Evolutionary conservation across 2,888 invertebrate genomes (phyloP), one percentile per base, ranked within the genome.

Genomic region (Apoda limacodes): DNA sequence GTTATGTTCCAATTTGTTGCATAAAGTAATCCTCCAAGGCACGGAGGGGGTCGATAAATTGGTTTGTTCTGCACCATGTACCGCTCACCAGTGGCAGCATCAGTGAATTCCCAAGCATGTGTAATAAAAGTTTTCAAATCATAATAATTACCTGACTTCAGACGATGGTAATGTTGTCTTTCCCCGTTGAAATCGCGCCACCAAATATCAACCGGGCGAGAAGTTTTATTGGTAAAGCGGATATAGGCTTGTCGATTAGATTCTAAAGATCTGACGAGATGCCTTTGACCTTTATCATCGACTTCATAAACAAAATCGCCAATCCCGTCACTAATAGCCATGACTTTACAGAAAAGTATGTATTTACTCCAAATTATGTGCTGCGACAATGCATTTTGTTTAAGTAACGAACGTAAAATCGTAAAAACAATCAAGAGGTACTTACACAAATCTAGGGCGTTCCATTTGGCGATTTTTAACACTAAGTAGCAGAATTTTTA

Each of bases 41-140:
- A 51, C 1, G 36, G 35, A 0, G 72, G 71, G 1, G 76, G 82
- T 45, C 81, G 55, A 57, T 82, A 83, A 27, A 83, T 58, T 30
- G 61, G 42, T 42, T 74, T 60, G 48, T 84, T 69, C 37, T 82
- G 82, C 1, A 88, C 83, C 5, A 83, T 81, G 60, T 58, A 78
- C 21, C 83, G 80, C 48, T 92, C 91, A 27, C 84, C 84, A 0
- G 90, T 90, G 1, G 80, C 63, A 1, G 82, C 66, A 56, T 93
- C 92, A 1, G 87, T 75, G 53, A 92, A 93, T 39, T 93, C 85
- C 93, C 94, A 95, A 0, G 92, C 91, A 68, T 95, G 94, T 0
- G 88, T 87, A 9, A 87, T 85, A 58, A 80, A 95, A 0, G 94
- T 90, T 48, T 90, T 88, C 1, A 92, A 82, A 48, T 89, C 86